phyloP scores from a whole-genome alignment of 2,113 vertebrate species.

The Cyprinodon brontotheroides region DNA sequence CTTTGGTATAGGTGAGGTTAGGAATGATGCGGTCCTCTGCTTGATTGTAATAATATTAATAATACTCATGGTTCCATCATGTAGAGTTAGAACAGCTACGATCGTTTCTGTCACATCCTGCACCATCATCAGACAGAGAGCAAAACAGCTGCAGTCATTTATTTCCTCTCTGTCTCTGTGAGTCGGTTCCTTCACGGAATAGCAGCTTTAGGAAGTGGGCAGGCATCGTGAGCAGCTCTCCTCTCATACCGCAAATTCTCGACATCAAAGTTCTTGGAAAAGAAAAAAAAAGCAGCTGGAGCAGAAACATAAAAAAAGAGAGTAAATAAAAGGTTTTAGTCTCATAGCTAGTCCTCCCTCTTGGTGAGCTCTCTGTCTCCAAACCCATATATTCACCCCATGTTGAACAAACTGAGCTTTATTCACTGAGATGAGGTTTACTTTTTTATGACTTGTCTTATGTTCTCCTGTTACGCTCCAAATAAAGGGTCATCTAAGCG shows the following conservation, averaged over 20 bases:
- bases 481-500: slow-evolving; percentile 70
- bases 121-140: slow-evolving; percentile 14
- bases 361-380: slow-evolving; percentile 22
- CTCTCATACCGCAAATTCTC: slow-evolving; percentile 37
- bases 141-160: slow-evolving; percentile 7
- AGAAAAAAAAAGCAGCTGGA: slow-evolving; percentile 51
- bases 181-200: slow-evolving; percentile 39
- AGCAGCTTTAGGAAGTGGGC: slow-evolving; percentile 73
- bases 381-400: slow-evolving; percentile 28
- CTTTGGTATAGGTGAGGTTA: slow-evolving; percentile 69
- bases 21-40: slow-evolving; percentile 28
- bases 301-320: slow-evolving; percentile 63
- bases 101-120: slow-evolving; percentile 18
- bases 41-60: slow-evolving; percentile 20
- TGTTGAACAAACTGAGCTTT: slow-evolving; percentile 38
- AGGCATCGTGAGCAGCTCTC: slow-evolving; percentile 57
- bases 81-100: not conserved
- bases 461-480: not conserved
- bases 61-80: slow-evolving; percentile 1
- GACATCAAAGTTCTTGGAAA: slow-evolving; percentile 39
- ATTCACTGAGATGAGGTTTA: slow-evolving; percentile 31
- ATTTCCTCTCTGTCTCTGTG: slow-evolving; percentile 22
- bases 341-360: slow-evolving; percentile 31
- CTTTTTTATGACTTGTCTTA: not conserved
- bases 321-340: slow-evolving; percentile 29